These are phyloP conservation scores for Campylorhamphus procurvoides DNA, from an alignment of 2,113 vertebrate species.

Conservation along the genomic window DNA sequence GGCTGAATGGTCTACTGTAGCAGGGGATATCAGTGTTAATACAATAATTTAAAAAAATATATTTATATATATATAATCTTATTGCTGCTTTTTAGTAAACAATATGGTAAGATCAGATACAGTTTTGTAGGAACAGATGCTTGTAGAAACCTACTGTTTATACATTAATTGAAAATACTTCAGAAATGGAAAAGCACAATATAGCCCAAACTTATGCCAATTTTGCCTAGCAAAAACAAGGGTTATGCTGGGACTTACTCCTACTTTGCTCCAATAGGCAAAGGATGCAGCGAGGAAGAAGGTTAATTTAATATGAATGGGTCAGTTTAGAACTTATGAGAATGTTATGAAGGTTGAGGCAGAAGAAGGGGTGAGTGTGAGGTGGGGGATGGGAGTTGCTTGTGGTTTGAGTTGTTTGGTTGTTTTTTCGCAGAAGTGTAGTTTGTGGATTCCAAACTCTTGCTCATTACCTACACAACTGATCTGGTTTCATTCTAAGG, in stretches of 20 bases:
- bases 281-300: neutral
- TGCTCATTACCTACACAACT: neutral
- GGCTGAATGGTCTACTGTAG: neutral
- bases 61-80: neutral
- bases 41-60: neutral
- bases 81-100: neutral
- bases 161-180: neutral
- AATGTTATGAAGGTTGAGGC: neutral
- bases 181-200: neutral
- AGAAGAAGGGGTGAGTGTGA: neutral
- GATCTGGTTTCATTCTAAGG: neutral
- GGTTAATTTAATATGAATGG: neutral
- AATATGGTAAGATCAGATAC: neutral
- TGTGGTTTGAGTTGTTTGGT: neutral
- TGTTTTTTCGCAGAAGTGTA: neutral
- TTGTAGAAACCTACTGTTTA: neutral
- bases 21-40: neutral
- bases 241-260: neutral
- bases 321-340: neutral
- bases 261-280: neutral
- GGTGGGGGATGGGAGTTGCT: neutral
- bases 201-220: neutral
- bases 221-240: neutral
- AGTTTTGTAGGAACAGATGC: neutral
- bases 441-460: neutral